Evolutionary conservation across 2,888 invertebrate species (phyloP), one percentile per base, ranked within the genome.

Genomic region (Eledona agricola): DNA sequence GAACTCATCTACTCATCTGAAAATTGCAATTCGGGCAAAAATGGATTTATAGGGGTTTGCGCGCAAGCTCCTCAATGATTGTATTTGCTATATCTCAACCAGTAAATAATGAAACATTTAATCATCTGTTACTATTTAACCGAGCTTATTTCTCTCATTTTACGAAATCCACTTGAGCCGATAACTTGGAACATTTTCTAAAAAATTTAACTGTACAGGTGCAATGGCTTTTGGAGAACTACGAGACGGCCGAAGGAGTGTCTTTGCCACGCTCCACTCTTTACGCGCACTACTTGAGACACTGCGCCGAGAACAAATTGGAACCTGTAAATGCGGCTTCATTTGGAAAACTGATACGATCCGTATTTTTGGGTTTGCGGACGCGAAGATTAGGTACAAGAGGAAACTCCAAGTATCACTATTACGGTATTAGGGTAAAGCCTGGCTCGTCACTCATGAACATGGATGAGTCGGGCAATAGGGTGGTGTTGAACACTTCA

Each of bases 291-390:
- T 99, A 99, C 77, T 84, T 96, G 67, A 87, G 94, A 11, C 98
- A 99, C 78, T 99, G 98, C 77, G 83, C 85, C 26, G 86, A 91
- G 71, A 88, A 94, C 74, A 95, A 94, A 74, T 81, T 99, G 61
- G 98, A 98, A 75, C 97, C 99, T 0, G 97, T 99, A 58, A 99
- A 99, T 80, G 97, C 98, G 22, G 99, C 99, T 4, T 97, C 96
- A 19, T 99, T 99, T 81, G 99, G 99, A 57, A 99, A 99, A 79
- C 83, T 99, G 25, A 99, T 99, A 71, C 87, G 99, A 53, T 96
- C 97, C 1, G 98, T 99, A 55, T 99, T 99, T 81, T 83, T 96
- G 64, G 98, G 98, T 9, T 82, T 99, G 67, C 83, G 96, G 58
- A 99, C 99, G 7, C 80, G 96, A 63, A 84, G 99, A 43, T 83